phyloP scores from a whole-genome alignment of 92 coral and sea anemone species.

The Plumapathes pennacea region DNA sequence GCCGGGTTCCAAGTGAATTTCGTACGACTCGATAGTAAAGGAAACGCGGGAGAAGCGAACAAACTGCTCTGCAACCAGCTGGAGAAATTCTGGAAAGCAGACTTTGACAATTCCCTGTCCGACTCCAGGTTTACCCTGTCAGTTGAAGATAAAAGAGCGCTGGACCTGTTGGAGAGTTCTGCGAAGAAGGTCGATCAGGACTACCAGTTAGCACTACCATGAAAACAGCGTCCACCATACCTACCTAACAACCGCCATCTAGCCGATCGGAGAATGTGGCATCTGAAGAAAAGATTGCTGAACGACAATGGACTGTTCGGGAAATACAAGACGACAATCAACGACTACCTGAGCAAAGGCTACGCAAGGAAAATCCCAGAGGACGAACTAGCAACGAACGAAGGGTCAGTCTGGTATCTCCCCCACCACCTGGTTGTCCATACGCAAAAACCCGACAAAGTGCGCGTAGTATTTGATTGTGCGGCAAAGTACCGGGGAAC shows the following conservation, averaged over 20 bases:
- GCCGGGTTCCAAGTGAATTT: no score
- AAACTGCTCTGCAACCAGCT: conserved; percentile 14
- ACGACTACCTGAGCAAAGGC: conserved; percentile 51
- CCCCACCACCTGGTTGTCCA: conserved; percentile 55
- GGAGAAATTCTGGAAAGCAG: conserved; percentile 36
- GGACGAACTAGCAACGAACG: conserved; percentile 20
- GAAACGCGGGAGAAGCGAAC: no score
- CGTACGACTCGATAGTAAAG: no score
- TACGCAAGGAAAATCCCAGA: conserved; percentile 47
- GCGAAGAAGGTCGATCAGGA: conserved; percentile 25
- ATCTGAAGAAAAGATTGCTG: conserved; percentile 45
- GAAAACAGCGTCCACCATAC: conserved; percentile 40
- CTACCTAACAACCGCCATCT: conserved; percentile 38
- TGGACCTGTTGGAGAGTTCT: conserved; percentile 37
- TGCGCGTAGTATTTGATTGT: conserved; percentile 49
- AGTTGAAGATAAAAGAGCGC: conserved; percentile 44
- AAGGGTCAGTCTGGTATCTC: conserved; percentile 47
- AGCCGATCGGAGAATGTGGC: conserved; percentile 35
- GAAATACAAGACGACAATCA: conserved; percentile 49
- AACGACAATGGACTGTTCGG: conserved; percentile 23
- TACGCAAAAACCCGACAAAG: conserved; percentile 52
- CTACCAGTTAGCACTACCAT: conserved; percentile 56
- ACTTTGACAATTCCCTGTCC: conserved; percentile 33
- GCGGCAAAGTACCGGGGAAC: conserved; percentile 33
- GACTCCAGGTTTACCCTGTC: conserved; percentile 23